Percentiles rank a stretch among this genome's conserved stretches.
Conservation (phyloP, 1,140 invertebrate genomes). For the Drosophila mauritiana region DNA sequence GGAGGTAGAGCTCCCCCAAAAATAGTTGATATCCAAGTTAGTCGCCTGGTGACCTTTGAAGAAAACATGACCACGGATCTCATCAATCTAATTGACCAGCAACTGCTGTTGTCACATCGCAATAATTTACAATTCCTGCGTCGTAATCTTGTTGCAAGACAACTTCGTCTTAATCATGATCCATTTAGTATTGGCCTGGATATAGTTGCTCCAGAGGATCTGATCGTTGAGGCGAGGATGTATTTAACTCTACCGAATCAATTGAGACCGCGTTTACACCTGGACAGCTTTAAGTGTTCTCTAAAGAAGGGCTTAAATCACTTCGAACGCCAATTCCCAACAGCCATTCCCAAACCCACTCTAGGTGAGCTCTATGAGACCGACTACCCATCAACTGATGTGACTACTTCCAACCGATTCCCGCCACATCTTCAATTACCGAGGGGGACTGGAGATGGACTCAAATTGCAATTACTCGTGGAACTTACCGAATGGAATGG, state of each 20-base stretch:
- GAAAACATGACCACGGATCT: conserved; percentile 46
- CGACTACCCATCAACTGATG: conserved; percentile 34
- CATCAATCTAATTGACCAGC: conserved; percentile 72
- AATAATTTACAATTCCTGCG: conserved; percentile 69
- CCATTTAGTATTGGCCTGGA: conserved; percentile 58
- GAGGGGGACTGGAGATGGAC: conserved; percentile 80
- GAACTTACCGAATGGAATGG: conserved; percentile 26
- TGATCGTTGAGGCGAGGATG: conserved; percentile 65
- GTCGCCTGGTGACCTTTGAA: conserved; percentile 47
- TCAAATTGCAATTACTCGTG: conserved; percentile 48
- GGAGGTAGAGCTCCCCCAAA: not conserved
- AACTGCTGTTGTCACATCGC: conserved; percentile 53
- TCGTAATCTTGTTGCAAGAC: conserved; percentile 84
- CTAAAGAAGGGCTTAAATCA: conserved; percentile 75
- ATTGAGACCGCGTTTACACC: conserved; percentile 61
- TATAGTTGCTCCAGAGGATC: conserved; percentile 53
- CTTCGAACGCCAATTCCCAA: conserved; percentile 73
- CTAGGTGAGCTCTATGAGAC: conserved; percentile 79
- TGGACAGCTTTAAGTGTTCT: conserved; percentile 74
- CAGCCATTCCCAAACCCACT: conserved; percentile 75
- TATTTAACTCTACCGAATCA: conserved; percentile 34
- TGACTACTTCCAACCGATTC: conserved; percentile 45
- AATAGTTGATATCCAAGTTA: conserved; percentile 19
- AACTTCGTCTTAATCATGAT: conserved; percentile 87
- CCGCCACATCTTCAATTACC: conserved; percentile 85